A percentile compares a stretch with the other conserved stretches of the same genome.
phyloP scores from a whole-genome alignment of 2,888 invertebrate species.

The Sepioteuthis lessoniana region DNA sequence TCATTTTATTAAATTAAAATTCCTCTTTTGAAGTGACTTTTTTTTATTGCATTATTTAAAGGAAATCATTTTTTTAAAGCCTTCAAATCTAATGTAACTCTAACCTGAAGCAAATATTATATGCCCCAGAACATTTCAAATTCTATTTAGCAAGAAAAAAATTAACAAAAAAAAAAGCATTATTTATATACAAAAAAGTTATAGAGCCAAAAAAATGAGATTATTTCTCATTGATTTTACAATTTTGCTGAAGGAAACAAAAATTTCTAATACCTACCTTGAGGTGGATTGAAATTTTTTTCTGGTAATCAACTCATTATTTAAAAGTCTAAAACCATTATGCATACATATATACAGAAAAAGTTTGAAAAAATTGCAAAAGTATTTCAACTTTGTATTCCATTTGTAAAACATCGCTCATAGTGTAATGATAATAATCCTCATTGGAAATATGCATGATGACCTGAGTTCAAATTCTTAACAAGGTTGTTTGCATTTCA shows the following conservation, averaged over 20 bases:
- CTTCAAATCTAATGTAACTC: background rate
- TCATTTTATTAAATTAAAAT: background rate
- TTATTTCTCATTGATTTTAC: background rate
- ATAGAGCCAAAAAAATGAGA: background rate
- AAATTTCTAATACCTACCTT: background rate
- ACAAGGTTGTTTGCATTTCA: too few relatives aligned
- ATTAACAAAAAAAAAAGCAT: background rate
- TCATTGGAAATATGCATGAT: too few relatives aligned
- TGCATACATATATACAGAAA: background rate
- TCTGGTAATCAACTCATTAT: background rate
- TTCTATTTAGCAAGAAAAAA: background rate
- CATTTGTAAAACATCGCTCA: too few relatives aligned
- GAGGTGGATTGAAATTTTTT: background rate
- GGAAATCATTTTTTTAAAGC: conserved; percentile 18
- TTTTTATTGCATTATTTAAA: background rate
- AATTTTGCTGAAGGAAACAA: background rate
- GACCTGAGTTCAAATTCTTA: too few relatives aligned
- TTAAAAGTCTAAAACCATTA: background rate
- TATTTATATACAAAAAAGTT: background rate
- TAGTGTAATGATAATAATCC: too few relatives aligned
- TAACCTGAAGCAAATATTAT: background rate
- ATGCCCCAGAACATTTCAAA: background rate
- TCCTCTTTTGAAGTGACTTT: background rate
- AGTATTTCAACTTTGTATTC: too few relatives aligned
- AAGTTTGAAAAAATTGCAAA: too few relatives aligned